Base-by-base conservation (phyloP, 2,888 invertebrate genomes). In the Meloe dianella region DNA sequence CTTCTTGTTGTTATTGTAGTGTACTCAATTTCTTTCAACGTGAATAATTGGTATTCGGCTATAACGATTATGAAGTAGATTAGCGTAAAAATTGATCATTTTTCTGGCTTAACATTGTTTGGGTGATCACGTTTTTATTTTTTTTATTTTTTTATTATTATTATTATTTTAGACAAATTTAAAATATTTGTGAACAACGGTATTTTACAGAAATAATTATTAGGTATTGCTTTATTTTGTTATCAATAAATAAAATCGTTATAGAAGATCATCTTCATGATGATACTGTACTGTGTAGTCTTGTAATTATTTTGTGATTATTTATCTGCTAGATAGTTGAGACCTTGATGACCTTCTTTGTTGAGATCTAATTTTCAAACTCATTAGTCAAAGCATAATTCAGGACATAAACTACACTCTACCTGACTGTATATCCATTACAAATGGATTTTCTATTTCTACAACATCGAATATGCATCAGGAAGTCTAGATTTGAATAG, bases 191-290 rank as follows among this genome's bases (percentile, higher is more conserved):
- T n/a, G 0, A 29, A 12, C 35, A 60, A 60, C 60, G 60, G 60
- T 60, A 60, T 38, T 30, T 47, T 47, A 47, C 47, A 47, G 47
- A 47, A 32, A 32, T 60, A 60, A 60, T 60, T 60, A 60, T 38
- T 60, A 30, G 60, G n/a, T 60, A 58, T 58, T 30, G 30, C 10
- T 60, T 60, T 35, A 35, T 17, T 35, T 60, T 30, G 24, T 60
- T 60, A 60, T 60, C 60, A 47, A 47, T 20, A 47, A 47, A 20
- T 47, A 47, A 47, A 47, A 47, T 47, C 47, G 20, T 47, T 47
- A 20, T 47, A 20, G 9, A 20, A 47, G 47, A 47, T 47, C 47
- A 10, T 47, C 47, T 47, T 47, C 47, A 47, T 47, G 20, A 20
- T 47, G 9, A 47, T 47, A 20, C 3, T 9, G 35, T 35, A 35